Conservation (phyloP, 2,797 vertebrate genomes). For the Hippopotamyrus pictus region DNA sequence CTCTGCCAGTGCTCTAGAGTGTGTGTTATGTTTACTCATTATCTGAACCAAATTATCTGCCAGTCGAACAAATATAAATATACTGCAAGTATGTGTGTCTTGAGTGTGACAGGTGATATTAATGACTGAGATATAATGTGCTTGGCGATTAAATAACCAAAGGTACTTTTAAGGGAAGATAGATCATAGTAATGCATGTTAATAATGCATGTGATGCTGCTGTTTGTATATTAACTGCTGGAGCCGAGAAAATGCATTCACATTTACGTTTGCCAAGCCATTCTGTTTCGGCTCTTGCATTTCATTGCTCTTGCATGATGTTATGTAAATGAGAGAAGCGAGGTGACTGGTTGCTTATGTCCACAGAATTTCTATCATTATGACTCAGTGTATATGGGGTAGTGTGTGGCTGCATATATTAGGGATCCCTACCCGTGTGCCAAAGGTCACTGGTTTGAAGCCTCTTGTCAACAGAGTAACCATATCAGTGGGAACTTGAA, state of each 20-base stretch:
- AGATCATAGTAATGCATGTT: background rate
- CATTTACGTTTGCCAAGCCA: background rate
- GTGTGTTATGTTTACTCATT: background rate
- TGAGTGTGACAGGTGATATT: background rate
- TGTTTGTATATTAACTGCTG: background rate
- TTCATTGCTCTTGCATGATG: background rate
- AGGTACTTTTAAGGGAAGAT: background rate
- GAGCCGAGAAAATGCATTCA: background rate
- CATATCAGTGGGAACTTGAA: background rate
- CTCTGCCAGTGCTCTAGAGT: background rate
- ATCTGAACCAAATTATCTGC: slow-evolving; percentile 8
- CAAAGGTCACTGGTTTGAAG: background rate
- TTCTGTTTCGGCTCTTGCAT: background rate
- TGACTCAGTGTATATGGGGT: background rate
- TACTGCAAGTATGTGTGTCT: background rate
- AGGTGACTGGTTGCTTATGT: background rate
- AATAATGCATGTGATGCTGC: background rate
- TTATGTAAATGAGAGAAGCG: background rate
- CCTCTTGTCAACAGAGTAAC: background rate
- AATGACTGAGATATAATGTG: background rate
- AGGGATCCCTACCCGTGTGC: background rate
- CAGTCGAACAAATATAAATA: background rate
- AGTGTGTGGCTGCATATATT: background rate
- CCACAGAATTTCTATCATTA: background rate
- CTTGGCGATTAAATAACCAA: background rate